Evolutionary conservation across 2,888 invertebrate species (phyloP).

Genomic region (Gastracanthus pulcherrimus): DNA sequence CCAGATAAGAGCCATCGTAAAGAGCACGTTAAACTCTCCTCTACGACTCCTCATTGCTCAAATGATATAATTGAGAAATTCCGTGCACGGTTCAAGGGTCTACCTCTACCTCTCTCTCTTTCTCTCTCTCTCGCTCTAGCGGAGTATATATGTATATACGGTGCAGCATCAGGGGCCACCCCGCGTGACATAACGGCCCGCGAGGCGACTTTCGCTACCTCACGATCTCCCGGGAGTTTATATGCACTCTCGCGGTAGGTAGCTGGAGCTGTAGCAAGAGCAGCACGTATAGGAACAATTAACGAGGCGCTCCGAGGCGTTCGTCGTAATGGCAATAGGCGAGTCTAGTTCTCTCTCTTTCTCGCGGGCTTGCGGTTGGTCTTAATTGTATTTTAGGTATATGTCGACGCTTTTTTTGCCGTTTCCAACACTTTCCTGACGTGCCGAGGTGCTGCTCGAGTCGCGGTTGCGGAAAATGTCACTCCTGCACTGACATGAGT

Average conservation of each 20-base stretch:
- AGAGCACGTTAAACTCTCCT: neutral
- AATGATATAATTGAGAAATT: conserved; percentile 18
- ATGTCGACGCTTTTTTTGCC: neutral
- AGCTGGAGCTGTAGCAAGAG: too few species aligned
- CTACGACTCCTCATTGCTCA: neutral
- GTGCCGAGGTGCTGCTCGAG: neutral
- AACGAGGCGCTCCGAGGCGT: neutral
- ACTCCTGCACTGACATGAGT: too few species aligned
- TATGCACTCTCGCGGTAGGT: neutral
- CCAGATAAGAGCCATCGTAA: neutral
- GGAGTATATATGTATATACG: neutral
- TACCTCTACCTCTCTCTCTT: too few species aligned
- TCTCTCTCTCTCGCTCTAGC: too few species aligned
- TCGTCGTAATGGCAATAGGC: neutral
- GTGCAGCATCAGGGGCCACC: neutral
- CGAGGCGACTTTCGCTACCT: conserved; percentile 22
- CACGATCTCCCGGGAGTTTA: neutral
- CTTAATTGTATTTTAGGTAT: neutral
- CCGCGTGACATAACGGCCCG: conserved; percentile 30
- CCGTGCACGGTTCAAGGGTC: neutral
- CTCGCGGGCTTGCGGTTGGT: neutral
- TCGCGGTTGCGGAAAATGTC: too few species aligned
- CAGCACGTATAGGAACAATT: conserved; percentile 5
- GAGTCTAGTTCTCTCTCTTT: too few species aligned
- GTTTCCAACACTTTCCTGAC: neutral